Percentiles rank a stretch among this genome's conserved stretches.
These are phyloP conservation scores for Lepetodrilus schrolli DNA, from an alignment of 2,888 invertebrate genomes.

Conservation along the genomic window DNA sequence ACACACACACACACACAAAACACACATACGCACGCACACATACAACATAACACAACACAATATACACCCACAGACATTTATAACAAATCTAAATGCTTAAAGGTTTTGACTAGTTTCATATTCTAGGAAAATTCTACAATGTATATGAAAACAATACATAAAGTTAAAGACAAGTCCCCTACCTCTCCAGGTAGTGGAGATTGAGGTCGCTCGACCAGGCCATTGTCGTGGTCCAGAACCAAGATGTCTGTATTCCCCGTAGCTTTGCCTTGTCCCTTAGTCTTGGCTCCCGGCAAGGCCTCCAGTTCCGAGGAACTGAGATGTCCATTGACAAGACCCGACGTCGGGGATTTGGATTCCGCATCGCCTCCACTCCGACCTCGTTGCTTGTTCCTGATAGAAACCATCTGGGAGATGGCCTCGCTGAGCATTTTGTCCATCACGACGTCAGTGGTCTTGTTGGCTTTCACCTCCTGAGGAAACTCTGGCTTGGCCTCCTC, in stretches of 20 bases:
- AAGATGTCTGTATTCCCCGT: neutral
- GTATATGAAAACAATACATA: neutral
- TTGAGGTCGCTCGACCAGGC: slow-evolving; percentile 48
- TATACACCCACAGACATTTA: too few species aligned
- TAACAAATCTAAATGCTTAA: too few species aligned
- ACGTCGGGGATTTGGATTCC: neutral
- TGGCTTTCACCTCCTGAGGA: slow-evolving; percentile 35
- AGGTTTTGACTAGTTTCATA: too few species aligned
- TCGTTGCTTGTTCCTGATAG: slow-evolving; percentile 47
- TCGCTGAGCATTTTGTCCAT: slow-evolving; percentile 65
- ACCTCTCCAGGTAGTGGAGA: slow-evolving; percentile 59
- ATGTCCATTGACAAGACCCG: slow-evolving; percentile 15
- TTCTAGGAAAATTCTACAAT: neutral
- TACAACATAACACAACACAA: too few species aligned
- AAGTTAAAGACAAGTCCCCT: too few species aligned
- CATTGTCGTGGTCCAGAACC: slow-evolving; percentile 6
- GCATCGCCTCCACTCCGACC: neutral
- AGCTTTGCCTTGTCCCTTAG: neutral
- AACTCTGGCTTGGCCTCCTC: slow-evolving; percentile 14
- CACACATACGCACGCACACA: too few species aligned
- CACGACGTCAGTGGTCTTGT: slow-evolving; percentile 58
- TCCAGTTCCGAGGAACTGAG: neutral
- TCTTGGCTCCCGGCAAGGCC: neutral
- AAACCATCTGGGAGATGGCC: slow-evolving; percentile 68
- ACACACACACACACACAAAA: too few species aligned